phyloP scores from a whole-genome alignment of 2,113 vertebrate species.

The Gallinago media region DNA sequence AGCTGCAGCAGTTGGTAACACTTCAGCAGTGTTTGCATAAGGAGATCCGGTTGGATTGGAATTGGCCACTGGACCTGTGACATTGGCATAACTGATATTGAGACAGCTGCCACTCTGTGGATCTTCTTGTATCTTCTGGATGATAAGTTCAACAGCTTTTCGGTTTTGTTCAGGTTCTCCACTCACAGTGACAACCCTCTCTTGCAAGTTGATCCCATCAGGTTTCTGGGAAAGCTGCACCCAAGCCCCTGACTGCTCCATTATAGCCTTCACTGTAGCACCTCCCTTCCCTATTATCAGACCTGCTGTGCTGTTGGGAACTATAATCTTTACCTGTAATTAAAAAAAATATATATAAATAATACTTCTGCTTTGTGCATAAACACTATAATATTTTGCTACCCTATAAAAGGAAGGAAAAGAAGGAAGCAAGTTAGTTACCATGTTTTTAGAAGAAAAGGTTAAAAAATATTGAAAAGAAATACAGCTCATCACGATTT shows the following conservation, averaged over 20 bases:
- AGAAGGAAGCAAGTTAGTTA: slow-evolving; percentile 72
- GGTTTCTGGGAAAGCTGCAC: slow-evolving; percentile 92
- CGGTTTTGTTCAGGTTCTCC: slow-evolving; percentile 91
- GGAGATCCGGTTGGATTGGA: slow-evolving; percentile 91
- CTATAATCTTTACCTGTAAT: slow-evolving; percentile 93
- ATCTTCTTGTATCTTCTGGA: slow-evolving; percentile 92
- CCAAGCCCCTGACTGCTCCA: slow-evolving; percentile 92
- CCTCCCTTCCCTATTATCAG: slow-evolving; percentile 92
- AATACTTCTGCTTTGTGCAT: slow-evolving; percentile 83
- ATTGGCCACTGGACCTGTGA: slow-evolving; percentile 90
- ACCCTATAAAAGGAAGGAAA: slow-evolving; percentile 78
- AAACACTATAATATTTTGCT: slow-evolving; percentile 79
- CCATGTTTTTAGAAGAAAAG: slow-evolving; percentile 46
- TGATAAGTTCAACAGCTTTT: slow-evolving; percentile 91
- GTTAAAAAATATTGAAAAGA: slow-evolving; percentile 35
- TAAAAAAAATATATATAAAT: slow-evolving; percentile 86
- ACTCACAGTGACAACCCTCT: slow-evolving; percentile 91
- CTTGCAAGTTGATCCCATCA: slow-evolving; percentile 91
- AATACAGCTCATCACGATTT: slow-evolving; percentile 43
- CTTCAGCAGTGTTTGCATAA: slow-evolving; percentile 91
- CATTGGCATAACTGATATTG: slow-evolving; percentile 92
- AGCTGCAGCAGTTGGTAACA: slow-evolving; percentile 87
- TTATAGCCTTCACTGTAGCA: slow-evolving; percentile 91
- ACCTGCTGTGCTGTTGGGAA: slow-evolving; percentile 92
- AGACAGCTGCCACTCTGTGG: slow-evolving; percentile 91